Evolutionary conservation across 2,888 invertebrate genomes (phyloP).

Genomic region (Colostygia pectinataria): DNA sequence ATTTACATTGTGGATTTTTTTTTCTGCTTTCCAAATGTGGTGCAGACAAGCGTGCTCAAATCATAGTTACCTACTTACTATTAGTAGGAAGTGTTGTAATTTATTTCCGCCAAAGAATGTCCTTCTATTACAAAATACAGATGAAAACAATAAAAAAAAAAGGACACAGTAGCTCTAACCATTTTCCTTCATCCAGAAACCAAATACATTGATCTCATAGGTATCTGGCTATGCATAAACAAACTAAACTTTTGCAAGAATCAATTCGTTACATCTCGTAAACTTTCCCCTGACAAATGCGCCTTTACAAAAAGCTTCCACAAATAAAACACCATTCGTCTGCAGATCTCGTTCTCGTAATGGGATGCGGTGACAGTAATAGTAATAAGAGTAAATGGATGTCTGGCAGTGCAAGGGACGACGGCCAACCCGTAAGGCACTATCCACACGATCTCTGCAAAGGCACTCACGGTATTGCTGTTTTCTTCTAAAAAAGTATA

Average conservation of each 20-base stretch:
- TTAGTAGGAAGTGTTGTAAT: too few relatives aligned
- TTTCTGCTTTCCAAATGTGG: too few relatives aligned
- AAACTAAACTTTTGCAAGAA: conserved; percentile 1
- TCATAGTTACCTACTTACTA: too few relatives aligned
- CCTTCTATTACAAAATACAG: too few relatives aligned
- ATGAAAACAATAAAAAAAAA: too few relatives aligned
- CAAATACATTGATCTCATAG: too few relatives aligned
- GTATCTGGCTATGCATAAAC: too few relatives aligned
- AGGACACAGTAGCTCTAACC: too few relatives aligned
- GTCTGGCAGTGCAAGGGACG: conserved; percentile 45
- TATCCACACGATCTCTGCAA: conserved; percentile 12
- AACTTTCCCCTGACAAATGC: conserved; percentile 5
- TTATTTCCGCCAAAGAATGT: too few relatives aligned
- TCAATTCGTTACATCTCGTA: background rate
- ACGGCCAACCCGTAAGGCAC: conserved; percentile 22
- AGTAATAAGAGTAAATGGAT: conserved; percentile 60
- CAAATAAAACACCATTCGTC: conserved; percentile 23
- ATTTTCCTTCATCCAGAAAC: too few relatives aligned
- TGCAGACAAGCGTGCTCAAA: too few relatives aligned
- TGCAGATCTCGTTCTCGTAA: conserved; percentile 49
- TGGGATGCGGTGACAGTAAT: conserved; percentile 57
- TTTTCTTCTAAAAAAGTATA: conserved; percentile 3
- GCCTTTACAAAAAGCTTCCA: conserved; percentile 14
- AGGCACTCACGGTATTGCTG: conserved; percentile 1
- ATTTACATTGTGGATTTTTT: too few relatives aligned